A percentile compares a stretch with the other conserved stretches of the same genome.
phyloP scores from a whole-genome alignment of 2,797 vertebrate genomes.

The Neosilurus mollespiculum region DNA sequence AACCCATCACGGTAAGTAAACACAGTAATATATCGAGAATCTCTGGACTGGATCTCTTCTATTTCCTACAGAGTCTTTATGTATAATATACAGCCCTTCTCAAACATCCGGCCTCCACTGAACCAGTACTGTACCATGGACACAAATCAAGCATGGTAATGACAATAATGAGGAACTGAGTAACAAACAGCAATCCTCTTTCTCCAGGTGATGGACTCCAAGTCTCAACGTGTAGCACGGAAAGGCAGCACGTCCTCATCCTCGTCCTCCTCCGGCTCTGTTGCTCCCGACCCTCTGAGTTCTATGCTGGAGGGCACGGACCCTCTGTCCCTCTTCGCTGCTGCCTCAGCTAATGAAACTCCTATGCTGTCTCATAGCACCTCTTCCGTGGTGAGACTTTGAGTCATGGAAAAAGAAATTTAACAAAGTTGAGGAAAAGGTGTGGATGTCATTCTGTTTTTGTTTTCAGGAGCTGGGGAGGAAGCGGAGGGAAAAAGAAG shows the following conservation, averaged over 20 bases:
- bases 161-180: no score
- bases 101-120: no score
- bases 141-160: no score
- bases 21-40: no score
- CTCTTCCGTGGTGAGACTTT: slow-evolving; percentile 64
- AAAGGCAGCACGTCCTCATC: slow-evolving; percentile 91
- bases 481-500: slow-evolving; percentile 81
- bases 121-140: no score
- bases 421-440: no score
- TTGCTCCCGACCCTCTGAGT: slow-evolving; percentile 84
- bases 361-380: slow-evolving; percentile 62
- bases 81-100: neutral
- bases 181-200: no score
- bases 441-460: neutral
- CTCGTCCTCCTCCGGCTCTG: slow-evolving; percentile 88
- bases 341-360: slow-evolving; percentile 67
- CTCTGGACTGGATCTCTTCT: no score
- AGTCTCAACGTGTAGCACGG: slow-evolving; percentile 81
- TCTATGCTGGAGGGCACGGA: slow-evolving; percentile 92
- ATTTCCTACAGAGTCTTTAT: neutral
- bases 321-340: slow-evolving; percentile 91
- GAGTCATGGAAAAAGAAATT: no score
- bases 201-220: slow-evolving; percentile 85
- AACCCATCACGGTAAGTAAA: slow-evolving; percentile 85
- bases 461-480: slow-evolving; percentile 77